phyloP scores from a whole-genome alignment of 2,888 invertebrate genomes.

The Hyposoter didymator region DNA sequence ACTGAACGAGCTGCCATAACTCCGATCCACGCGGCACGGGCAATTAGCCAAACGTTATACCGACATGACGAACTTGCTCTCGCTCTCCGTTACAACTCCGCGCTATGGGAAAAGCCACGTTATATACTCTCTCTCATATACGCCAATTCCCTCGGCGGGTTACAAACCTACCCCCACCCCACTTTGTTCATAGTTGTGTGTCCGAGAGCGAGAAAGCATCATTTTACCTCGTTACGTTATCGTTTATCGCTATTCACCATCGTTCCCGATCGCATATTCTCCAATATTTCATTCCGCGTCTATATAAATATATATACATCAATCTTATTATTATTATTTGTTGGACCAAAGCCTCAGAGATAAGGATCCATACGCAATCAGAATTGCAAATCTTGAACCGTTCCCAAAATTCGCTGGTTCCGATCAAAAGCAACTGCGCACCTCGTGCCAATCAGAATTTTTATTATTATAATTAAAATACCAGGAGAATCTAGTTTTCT shows the following conservation, averaged over 20 bases:
- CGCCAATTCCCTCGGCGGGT: conserved; percentile 60
- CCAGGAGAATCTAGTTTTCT: background rate
- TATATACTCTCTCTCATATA: conserved; percentile 61
- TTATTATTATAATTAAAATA: background rate
- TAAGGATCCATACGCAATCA: background rate
- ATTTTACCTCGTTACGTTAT: conserved; percentile 59
- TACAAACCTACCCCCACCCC: conserved; percentile 1
- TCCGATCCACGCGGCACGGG: conserved; percentile 77
- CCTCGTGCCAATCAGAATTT: background rate
- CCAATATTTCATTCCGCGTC: conserved; percentile 46
- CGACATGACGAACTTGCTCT: conserved; percentile 64
- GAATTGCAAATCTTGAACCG: conserved; percentile 31
- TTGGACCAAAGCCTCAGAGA: conserved; percentile 18
- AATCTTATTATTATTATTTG: conserved; percentile 43
- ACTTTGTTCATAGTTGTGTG: conserved; percentile 37
- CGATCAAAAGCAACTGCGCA: background rate
- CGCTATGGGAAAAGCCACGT: conserved; percentile 29
- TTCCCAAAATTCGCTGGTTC: background rate
- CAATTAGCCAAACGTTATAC: conserved; percentile 70
- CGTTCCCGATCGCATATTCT: conserved; percentile 57
- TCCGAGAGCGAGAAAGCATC: conserved; percentile 34
- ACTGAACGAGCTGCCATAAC: conserved; percentile 80
- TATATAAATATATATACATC: background rate
- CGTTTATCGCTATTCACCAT: conserved; percentile 63
- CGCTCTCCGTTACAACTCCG: conserved; percentile 42